Evolutionary conservation across 2,113 vertebrate species (phyloP).

Genomic region (Callithrix jacchus): DNA sequence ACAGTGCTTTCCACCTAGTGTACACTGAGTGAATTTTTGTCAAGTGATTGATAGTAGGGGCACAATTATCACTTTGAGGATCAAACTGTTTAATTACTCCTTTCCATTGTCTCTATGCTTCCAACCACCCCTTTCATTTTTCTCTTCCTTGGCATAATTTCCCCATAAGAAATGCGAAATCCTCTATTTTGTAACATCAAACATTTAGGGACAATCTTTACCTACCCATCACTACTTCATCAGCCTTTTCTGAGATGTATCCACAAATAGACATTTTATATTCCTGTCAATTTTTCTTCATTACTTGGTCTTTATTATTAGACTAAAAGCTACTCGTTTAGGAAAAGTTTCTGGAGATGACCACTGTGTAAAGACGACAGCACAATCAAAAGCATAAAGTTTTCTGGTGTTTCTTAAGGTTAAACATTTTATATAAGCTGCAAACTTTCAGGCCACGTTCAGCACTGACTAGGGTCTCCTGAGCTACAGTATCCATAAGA

Average conservation of each 20-base stretch:
- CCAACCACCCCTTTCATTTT: neutral
- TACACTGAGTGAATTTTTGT: neutral
- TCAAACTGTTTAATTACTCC: slow-evolving; percentile 17
- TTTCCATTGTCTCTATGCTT: slow-evolving; percentile 19
- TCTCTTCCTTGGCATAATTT: neutral
- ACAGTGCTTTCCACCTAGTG: neutral
- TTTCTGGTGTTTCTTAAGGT: neutral
- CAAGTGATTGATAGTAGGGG: neutral
- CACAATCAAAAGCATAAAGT: neutral
- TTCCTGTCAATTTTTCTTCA: slow-evolving; percentile 30
- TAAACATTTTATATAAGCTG: slow-evolving; percentile 19
- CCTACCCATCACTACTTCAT: neutral
- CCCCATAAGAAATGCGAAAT: neutral
- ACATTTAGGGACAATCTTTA: neutral
- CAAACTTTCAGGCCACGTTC: neutral
- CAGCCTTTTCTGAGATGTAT: neutral
- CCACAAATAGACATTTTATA: neutral
- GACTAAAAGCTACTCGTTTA: slow-evolving; percentile 13
- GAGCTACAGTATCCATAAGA: neutral
- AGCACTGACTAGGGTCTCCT: neutral
- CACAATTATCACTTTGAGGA: neutral
- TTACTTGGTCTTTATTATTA: neutral
- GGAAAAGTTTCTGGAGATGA: slow-evolving; percentile 19
- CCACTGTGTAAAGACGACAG: neutral
- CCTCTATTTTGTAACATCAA: neutral